Evolutionary conservation across 1,140 invertebrate genomes (phyloP).

Genomic region (Lerema accius): DNA sequence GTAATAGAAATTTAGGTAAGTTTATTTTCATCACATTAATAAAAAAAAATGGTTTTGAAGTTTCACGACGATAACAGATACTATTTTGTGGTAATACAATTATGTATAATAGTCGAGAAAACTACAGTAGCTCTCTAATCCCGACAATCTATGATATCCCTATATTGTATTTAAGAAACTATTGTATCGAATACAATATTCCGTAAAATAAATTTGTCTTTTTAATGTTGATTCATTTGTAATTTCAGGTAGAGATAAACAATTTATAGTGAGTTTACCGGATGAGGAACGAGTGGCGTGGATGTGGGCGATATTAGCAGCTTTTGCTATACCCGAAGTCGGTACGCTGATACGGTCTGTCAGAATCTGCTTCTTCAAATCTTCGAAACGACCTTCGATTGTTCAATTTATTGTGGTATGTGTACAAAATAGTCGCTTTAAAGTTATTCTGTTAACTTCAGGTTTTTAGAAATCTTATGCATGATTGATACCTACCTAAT

Average conservation of each 20-base stretch:
- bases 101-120: too few relatives aligned
- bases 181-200: too few relatives aligned
- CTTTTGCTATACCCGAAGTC: conserved; percentile 93
- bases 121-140: too few relatives aligned
- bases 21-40: conserved; percentile 29
- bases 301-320: conserved; percentile 96
- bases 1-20: conserved; percentile 92
- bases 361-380: conserved; percentile 96
- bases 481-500: neutral
- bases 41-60: too few relatives aligned
- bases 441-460: too few relatives aligned
- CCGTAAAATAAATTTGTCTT: too few relatives aligned
- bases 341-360: conserved; percentile 92
- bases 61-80: too few relatives aligned
- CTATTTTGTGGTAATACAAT: too few relatives aligned
- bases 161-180: too few relatives aligned
- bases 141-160: too few relatives aligned
- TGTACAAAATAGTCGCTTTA: conserved; percentile 29
- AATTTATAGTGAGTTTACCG: conserved; percentile 90
- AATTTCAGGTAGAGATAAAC: conserved; percentile 90
- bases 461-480: too few relatives aligned
- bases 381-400: conserved; percentile 86
- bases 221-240: too few relatives aligned
- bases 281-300: conserved; percentile 93
- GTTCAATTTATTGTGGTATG: conserved; percentile 85